A percentile compares a stretch with the other conserved stretches of the same genome.
Conservation (phyloP, 92 coral and sea anemone genomes). For the Galaxea fascicularis region DNA sequence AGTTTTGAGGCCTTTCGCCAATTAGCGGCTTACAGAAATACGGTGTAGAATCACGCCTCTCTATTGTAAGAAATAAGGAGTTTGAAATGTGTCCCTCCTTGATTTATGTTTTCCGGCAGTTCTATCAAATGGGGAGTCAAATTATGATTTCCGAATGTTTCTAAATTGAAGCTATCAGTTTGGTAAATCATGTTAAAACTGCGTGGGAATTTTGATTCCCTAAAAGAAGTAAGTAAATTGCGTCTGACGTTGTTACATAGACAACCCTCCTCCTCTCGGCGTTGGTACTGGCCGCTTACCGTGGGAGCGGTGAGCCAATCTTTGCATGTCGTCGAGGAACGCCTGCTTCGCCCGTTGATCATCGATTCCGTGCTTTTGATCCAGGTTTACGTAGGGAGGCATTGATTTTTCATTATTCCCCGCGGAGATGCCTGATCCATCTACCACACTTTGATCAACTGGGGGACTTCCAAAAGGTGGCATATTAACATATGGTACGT, state of each 20-base stretch:
- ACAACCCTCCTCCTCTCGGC: slow-evolving; percentile 9
- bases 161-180: no score
- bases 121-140: no score
- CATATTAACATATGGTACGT: slow-evolving; percentile 4
- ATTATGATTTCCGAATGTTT: no score
- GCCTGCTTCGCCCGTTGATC: background rate
- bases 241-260: background rate
- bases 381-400: slow-evolving; percentile 16
- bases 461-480: background rate
- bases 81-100: no score
- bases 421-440: background rate
- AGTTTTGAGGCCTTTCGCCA: no score
- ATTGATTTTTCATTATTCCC: background rate
- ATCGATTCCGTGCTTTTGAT: no score
- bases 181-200: no score
- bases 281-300: slow-evolving; percentile 49
- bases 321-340: slow-evolving; percentile 1
- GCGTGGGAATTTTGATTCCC: background rate
- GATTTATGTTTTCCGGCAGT: no score
- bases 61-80: no score
- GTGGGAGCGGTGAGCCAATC: slow-evolving; percentile 10
- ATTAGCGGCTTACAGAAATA: no score
- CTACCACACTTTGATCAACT: background rate
- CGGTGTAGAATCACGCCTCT: no score
- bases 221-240: background rate